Evolutionary conservation across 2,797 vertebrate species (phyloP).

Genomic region (Acrossocheilus wenchowensis): DNA sequence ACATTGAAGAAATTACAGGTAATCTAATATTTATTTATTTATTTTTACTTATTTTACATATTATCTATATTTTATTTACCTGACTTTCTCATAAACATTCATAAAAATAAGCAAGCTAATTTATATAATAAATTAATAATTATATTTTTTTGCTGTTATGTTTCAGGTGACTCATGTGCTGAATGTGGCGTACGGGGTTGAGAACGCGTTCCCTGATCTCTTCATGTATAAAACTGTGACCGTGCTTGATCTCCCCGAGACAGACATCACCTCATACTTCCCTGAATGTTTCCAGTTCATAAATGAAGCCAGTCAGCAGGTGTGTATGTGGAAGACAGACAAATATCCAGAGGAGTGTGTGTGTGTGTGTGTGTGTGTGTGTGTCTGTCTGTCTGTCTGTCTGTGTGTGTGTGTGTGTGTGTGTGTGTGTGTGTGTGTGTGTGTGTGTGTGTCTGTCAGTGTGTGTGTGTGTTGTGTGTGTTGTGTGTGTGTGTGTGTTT

Average conservation of each 20-base stretch:
- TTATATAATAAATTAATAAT: too few species aligned
- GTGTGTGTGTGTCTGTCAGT: not conserved
- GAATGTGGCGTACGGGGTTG: conserved; percentile 90
- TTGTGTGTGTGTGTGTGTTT: conserved; percentile 34
- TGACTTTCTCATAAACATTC: not conserved
- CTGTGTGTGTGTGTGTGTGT: not conserved
- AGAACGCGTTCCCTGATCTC: conserved; percentile 84
- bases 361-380: not conserved
- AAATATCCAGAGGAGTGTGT: not conserved
- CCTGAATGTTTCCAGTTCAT: conserved; percentile 90
- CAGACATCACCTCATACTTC: conserved; percentile 85
- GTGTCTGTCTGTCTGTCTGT: not conserved
- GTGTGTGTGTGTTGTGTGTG: conserved; percentile 28
- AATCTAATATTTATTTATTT: conserved; percentile 51
- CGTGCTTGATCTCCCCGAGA: conserved; percentile 92
- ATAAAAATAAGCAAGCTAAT: not conserved
- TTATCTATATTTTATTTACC: too few species aligned
- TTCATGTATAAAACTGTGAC: conserved; percentile 86
- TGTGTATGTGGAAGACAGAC: conserved; percentile 7
- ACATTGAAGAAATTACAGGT: conserved; percentile 88
- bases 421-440: not conserved
- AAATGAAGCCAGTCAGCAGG: conserved; percentile 83
- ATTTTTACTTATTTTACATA: not conserved
- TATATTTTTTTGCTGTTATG: not conserved
- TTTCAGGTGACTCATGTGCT: conserved; percentile 92